Evolutionary conservation across 2,113 vertebrate genomes (phyloP).

Genomic region (Micronycteris hirsuta): DNA sequence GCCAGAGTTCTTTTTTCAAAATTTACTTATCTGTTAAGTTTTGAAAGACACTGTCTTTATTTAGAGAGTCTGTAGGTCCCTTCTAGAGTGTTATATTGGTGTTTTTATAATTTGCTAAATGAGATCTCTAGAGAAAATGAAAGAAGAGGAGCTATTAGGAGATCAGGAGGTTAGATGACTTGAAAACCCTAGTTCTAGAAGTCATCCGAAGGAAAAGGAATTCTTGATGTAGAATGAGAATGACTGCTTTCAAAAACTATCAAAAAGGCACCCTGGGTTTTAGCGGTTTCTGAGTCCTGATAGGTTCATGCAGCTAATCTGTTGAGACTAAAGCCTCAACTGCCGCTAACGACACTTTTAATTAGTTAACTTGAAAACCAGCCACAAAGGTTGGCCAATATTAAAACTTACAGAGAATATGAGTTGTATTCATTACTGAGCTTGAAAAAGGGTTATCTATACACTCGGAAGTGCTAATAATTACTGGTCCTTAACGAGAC

Average conservation of each 20-base stretch:
- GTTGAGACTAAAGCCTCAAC: background rate
- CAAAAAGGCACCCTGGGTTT: conserved; percentile 20
- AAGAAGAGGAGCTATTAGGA: background rate
- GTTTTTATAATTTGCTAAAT: background rate
- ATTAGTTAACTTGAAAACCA: conserved; percentile 30
- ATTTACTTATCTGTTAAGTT: background rate
- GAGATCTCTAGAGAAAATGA: background rate
- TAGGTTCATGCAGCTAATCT: background rate
- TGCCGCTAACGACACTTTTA: conserved; percentile 32
- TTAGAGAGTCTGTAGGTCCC: background rate
- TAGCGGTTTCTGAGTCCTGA: conserved; percentile 18
- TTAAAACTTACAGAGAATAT: conserved; percentile 5
- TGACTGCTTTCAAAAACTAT: background rate
- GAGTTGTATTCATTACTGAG: conserved; percentile 4
- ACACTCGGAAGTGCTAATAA: background rate
- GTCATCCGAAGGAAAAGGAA: background rate
- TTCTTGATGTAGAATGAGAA: conserved; percentile 17
- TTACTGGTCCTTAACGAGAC: conserved; percentile 1
- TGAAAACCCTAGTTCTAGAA: background rate
- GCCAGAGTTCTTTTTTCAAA: conserved; percentile 1
- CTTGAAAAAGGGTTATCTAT: background rate
- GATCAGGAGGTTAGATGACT: background rate
- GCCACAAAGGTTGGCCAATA: background rate
- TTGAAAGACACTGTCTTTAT: background rate
- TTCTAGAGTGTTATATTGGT: background rate